phyloP scores from a whole-genome alignment of 1,140 invertebrate species.

The Plectrocnemia conspersa region DNA sequence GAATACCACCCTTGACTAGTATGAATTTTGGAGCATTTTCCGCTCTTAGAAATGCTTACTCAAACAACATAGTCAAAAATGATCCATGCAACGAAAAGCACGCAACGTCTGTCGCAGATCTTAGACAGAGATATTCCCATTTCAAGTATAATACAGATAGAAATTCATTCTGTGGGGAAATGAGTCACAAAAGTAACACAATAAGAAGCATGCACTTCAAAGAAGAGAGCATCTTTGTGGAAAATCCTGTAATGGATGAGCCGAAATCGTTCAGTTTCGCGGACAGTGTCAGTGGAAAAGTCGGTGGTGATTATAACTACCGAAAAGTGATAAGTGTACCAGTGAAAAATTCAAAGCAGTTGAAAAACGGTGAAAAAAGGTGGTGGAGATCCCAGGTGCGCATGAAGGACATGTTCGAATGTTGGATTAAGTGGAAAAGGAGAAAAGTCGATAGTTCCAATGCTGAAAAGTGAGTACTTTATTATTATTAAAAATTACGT shows the following conservation, averaged over 20 bases:
- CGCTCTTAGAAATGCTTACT: too few relatives aligned
- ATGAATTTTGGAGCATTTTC: too few relatives aligned
- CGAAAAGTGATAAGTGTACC: constrained; percentile 6
- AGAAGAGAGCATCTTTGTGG: constrained; percentile 27
- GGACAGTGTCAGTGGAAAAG: not conserved
- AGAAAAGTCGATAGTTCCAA: constrained; percentile 8
- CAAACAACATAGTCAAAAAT: too few relatives aligned
- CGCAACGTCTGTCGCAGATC: too few relatives aligned
- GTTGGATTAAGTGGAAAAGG: constrained; percentile 29
- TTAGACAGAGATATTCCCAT: too few relatives aligned
- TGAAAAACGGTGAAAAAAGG: constrained; percentile 9
- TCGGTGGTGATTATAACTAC: not conserved
- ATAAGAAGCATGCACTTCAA: constrained; percentile 25
- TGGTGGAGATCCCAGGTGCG: constrained; percentile 23
- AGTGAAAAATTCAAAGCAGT: not conserved
- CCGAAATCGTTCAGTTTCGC: not conserved
- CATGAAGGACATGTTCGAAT: constrained; percentile 25
- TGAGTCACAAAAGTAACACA: not conserved
- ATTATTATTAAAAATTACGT: constrained; percentile 1
- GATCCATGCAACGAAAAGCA: too few relatives aligned
- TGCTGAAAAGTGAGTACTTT: constrained; percentile 20
- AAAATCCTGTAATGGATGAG: not conserved
- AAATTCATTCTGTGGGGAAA: too few relatives aligned
- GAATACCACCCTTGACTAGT: too few relatives aligned
- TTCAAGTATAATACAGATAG: too few relatives aligned